phyloP scores from a whole-genome alignment of 2,888 invertebrate genomes.

The Galeruca laticollis region DNA sequence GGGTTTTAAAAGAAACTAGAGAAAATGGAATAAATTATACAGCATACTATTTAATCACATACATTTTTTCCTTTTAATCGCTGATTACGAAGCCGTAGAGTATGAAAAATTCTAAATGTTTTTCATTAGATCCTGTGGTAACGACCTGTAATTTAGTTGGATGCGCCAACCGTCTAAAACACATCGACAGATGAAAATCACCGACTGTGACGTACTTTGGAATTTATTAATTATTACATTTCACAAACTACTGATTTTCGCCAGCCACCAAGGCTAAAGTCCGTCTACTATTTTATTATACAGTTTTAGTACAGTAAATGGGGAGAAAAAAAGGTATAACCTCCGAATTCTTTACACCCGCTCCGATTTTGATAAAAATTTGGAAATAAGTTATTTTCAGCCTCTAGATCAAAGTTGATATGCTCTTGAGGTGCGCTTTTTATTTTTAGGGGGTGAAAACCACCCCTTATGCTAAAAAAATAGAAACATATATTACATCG shows the following conservation, averaged over 20 bases:
- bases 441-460: too few species aligned
- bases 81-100: not conserved
- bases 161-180: not conserved
- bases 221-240: not conserved
- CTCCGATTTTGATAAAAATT: too few species aligned
- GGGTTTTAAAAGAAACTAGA: not conserved
- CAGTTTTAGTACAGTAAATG: too few species aligned
- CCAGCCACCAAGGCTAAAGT: not conserved
- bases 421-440: too few species aligned
- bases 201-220: not conserved
- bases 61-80: not conserved
- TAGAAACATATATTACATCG: too few species aligned
- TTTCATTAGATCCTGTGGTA: not conserved
- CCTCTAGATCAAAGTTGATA: too few species aligned
- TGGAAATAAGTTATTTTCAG: too few species aligned
- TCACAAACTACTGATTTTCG: conserved; percentile 2
- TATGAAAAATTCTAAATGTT: conserved; percentile 4
- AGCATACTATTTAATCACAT: not conserved
- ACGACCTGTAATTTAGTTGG: conserved; percentile 6
- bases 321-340: too few species aligned
- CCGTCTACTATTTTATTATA: not conserved
- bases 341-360: too few species aligned
- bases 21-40: not conserved
- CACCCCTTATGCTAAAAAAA: too few species aligned
- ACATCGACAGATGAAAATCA: not conserved